Base-by-base conservation (phyloP, 2,797 vertebrate genomes). In the Rhabdophis nuchalis region DNA sequence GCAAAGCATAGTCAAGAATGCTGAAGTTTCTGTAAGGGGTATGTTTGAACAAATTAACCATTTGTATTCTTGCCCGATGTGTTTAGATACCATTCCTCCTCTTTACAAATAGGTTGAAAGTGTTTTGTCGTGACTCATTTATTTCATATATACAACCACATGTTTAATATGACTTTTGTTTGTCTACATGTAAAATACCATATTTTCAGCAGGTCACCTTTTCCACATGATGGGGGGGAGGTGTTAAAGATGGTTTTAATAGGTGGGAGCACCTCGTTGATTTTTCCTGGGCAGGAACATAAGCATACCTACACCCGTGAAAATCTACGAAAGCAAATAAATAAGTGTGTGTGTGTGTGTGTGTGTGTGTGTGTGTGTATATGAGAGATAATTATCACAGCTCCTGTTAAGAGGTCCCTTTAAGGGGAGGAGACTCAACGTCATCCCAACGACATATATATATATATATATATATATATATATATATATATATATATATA, bases 161-260 rank as follows among this genome's bases (percentile, higher is more conserved):
- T 41, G 25, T 32, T 56, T 88, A 41, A 77, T 57, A 57, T 23
- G 23, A 25, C 0, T 93, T 29, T 90, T 94, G 52, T 29, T 57
- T 27, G 10, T 88, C n/a, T 3, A 92, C 90, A 68, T 5, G 68
- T 11, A 89, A 89, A 88, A 50, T 85, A 91, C 92, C 57, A 85
- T 94, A 95, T 90, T 93, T 91, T 58, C 94, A 93, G 90, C 94
- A 94, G 94, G 96, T 94, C 95, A 95, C 95, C 94, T 94, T 95
- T 5, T 61, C n/a, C 10, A 16, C 36, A 16, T 57, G 18, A 57
- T 57, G 18, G 18, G 56, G 5, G 18, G 18, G 16, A 57, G 18
- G 18, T 57, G 5, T 57, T 57, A 95, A 93, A 96, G 41, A 94
- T 93, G 93, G 95, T 93, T 94, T 95, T 95, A 96, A 95, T 94